Conservation (phyloP, 2,888 invertebrate genomes). For the Ornithoptera priamus region DNA sequence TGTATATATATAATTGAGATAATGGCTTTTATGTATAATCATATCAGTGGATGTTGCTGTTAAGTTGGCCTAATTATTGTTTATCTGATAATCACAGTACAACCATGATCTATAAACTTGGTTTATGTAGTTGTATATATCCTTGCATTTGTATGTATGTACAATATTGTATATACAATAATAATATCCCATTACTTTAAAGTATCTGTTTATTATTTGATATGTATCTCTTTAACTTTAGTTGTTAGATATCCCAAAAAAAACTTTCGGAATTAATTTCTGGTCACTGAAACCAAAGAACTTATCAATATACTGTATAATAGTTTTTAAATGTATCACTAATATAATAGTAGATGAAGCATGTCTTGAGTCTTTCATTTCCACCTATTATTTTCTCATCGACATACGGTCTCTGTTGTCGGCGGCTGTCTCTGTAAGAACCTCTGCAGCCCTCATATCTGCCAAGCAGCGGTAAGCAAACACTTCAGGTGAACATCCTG, state of each 20-base stretch:
- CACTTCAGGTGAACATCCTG: no score
- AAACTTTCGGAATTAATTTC: conserved; percentile 11
- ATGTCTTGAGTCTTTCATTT: conserved; percentile 15
- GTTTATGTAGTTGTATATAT: neutral
- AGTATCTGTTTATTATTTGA: no score
- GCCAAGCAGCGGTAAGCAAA: no score
- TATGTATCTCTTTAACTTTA: neutral
- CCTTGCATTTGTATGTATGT: no score
- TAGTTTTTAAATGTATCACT: conserved; percentile 29
- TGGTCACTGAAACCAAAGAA: conserved; percentile 31
- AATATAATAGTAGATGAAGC: conserved; percentile 34
- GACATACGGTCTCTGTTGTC: no score
- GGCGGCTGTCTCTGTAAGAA: no score
- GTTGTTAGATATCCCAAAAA: neutral
- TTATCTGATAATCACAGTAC: neutral
- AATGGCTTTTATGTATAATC: neutral
- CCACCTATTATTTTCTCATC: no score
- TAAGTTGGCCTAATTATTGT: conserved; percentile 26
- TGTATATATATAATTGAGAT: neutral
- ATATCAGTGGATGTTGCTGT: conserved; percentile 9
- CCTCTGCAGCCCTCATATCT: no score
- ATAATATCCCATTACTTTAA: no score
- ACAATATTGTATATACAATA: no score
- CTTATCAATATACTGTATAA: conserved; percentile 29
- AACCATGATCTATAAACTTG: neutral